phyloP scores from a whole-genome alignment of 92 coral and sea anemone species.

The Phenganax stokvisi region DNA sequence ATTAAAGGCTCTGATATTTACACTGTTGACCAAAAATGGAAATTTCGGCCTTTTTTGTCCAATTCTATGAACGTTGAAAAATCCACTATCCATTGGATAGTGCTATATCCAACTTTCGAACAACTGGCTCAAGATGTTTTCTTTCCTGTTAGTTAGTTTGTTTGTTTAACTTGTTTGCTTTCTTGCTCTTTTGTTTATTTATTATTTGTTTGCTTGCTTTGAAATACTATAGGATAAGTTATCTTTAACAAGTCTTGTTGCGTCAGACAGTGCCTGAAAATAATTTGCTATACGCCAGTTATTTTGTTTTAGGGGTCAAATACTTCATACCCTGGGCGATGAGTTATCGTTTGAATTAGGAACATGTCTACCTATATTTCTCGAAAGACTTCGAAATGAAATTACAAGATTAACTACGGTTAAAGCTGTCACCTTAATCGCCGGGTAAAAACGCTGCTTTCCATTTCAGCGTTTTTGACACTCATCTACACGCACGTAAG shows the following conservation, averaged over 20 bases:
- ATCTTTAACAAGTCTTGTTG: too few relatives aligned
- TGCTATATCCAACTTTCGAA: background rate
- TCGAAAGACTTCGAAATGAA: slow-evolving; percentile 92
- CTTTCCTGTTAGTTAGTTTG: too few relatives aligned
- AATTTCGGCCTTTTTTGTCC: too few relatives aligned
- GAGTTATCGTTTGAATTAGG: slow-evolving; percentile 68
- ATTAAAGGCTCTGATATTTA: too few relatives aligned
- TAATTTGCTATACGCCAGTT: background rate
- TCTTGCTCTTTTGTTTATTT: too few relatives aligned
- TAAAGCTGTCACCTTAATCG: slow-evolving; percentile 88
- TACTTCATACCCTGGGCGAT: slow-evolving; percentile 87
- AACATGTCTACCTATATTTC: slow-evolving; percentile 84
- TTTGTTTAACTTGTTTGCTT: background rate
- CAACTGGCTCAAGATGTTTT: background rate
- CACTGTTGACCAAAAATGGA: too few relatives aligned
- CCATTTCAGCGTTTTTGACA: background rate
- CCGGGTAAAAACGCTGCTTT: slow-evolving; percentile 51
- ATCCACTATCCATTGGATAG: background rate
- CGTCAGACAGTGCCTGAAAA: too few relatives aligned
- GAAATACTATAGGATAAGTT: too few relatives aligned
- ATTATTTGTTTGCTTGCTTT: too few relatives aligned
- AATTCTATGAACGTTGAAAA: too few relatives aligned
- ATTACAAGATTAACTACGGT: slow-evolving; percentile 94
- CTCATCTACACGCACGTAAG: background rate
- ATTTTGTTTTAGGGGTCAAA: slow-evolving; percentile 74